A percentile compares a stretch with the other conserved stretches of the same genome.
phyloP scores from a whole-genome alignment of 2,888 invertebrate species.

The Dichetophora obliterata region DNA sequence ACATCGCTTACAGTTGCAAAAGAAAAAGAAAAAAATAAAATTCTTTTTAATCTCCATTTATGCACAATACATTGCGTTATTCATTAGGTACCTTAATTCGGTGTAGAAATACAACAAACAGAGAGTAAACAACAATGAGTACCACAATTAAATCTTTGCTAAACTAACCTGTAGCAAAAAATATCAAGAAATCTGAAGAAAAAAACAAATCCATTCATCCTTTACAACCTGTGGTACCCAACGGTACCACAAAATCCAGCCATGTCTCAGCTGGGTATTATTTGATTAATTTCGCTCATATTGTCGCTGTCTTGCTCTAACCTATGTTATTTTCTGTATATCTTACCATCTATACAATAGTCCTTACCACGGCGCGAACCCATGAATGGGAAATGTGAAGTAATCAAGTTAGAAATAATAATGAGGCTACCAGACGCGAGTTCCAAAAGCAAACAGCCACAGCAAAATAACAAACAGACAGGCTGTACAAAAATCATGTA shows the following conservation, averaged over 20 bases:
- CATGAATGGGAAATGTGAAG: conserved; percentile 36
- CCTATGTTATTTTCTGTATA: neutral
- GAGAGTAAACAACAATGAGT: too few species aligned
- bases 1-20: too few species aligned
- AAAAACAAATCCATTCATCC: neutral
- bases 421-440: conserved; percentile 22
- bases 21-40: too few species aligned
- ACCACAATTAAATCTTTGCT: too few species aligned
- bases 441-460: neutral
- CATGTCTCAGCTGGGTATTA: conserved; percentile 47
- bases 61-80: too few species aligned
- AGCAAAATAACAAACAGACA: neutral
- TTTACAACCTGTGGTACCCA: neutral
- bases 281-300: conserved; percentile 49
- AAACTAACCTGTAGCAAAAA: neutral
- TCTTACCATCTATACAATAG: too few species aligned
- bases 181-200: neutral
- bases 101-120: too few species aligned
- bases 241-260: neutral
- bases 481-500: neutral
- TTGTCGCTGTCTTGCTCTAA: conserved; percentile 25
- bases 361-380: neutral
- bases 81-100: too few species aligned
- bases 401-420: conserved; percentile 46
- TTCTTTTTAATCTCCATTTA: too few species aligned